A percentile compares a stretch with the other conserved stretches of the same genome.
These are phyloP conservation scores for Acromyrmex echinatior DNA, from an alignment of 1,140 invertebrate species.

Conservation along the genomic window DNA sequence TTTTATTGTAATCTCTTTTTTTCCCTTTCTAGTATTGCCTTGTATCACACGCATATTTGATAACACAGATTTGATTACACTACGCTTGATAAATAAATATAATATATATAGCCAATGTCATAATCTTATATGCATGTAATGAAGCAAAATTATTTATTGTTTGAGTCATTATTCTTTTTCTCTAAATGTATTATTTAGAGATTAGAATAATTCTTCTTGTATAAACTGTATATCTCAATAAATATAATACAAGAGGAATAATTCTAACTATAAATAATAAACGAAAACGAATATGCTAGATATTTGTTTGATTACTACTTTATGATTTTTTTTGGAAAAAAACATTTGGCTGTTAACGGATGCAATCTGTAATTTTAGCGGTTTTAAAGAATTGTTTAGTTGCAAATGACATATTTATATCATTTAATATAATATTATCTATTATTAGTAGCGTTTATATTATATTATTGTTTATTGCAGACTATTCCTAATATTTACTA, in stretches of 20 bases:
- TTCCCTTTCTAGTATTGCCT: not conserved
- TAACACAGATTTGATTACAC: too few relatives aligned
- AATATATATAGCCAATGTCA: not conserved
- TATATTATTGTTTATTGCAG: conserved; percentile 2
- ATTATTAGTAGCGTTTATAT: not conserved
- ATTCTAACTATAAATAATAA: not conserved
- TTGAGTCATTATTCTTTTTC: not conserved
- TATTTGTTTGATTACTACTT: not conserved
- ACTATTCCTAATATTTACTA: not conserved
- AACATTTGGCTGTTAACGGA: not conserved
- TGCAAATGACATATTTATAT: not conserved
- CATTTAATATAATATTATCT: not conserved
- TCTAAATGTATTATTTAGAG: not conserved
- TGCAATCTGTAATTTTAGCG: not conserved
- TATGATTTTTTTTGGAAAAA: not conserved
- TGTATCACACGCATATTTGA: not conserved
- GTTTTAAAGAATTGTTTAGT: conserved; percentile 10
- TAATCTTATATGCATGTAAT: conserved; percentile 7
- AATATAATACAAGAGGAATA: not conserved
- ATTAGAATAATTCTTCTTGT: not conserved
- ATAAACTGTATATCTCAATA: not conserved
- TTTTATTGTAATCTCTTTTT: conserved; percentile 6
- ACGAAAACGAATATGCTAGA: not conserved
- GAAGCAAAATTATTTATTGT: not conserved
- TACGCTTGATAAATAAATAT: conserved; percentile 12